Base-by-base conservation (phyloP, 2,888 invertebrate genomes). In the Gymnosoma rotundatum region DNA sequence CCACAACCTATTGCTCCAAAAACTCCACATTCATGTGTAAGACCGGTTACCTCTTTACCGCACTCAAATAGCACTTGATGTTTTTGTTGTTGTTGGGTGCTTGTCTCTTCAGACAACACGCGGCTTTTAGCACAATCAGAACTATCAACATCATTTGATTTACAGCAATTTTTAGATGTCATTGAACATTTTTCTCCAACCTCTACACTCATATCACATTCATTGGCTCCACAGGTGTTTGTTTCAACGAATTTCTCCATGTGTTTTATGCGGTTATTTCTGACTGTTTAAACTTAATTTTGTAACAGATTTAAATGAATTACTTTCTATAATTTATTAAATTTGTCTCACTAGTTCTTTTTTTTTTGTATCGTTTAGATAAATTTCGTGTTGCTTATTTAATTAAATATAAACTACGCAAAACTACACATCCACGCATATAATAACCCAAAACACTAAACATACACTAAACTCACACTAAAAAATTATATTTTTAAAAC, bases 1-100 rank as follows among this genome's bases (percentile, higher is more conserved):
- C 96, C 97, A 0, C 96, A 95, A 32, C 97, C 97, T 86, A 99
- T 97, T 60, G 98, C 98, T 2, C 98, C 99, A 93, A 99, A 98
- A 56, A 99, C 97, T 0, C 98, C 99, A 90, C 99, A 99, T 90
- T 97, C 97, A 91, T 97, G 97, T 10, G 96, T 97, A 86, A 97
- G 93, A 76, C 97, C 97, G 83, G 91, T 91, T 83, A 86, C 20
- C 69, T 81, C 83, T 76, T 81, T 84, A 64, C 78, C 67, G 61
- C 72, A 63, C 52, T 25, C n/a, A 38, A 10, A 6, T 16, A 20
- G 8, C 67, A 50, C 20, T 42, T 48, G 48, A 38, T 56, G 20
- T 73, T 66, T 52, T 54, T 61, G n/a, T 73, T 66, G 58, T 67
- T 66, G 42, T 20, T 79, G 21, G 1, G 54, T 20, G 89, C 84